Conservation (phyloP, 2,797 vertebrate genomes). For the Karalla daura region DNA sequence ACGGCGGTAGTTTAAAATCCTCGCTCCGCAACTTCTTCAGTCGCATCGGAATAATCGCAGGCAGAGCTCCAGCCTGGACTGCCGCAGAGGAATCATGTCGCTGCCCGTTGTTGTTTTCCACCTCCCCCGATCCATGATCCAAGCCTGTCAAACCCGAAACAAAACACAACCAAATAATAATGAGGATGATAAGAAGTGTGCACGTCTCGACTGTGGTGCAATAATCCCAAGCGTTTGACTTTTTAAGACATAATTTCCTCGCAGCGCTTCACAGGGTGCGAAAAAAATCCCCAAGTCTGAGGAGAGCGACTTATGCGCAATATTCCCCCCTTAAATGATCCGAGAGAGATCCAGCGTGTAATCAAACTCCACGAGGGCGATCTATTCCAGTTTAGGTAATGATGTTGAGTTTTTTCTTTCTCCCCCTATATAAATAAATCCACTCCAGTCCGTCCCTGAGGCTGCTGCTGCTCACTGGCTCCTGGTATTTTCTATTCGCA, state of each 20-base stretch:
- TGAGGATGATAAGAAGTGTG: too few species aligned
- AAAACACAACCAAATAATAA: constrained; percentile 45
- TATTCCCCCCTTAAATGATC: constrained; percentile 79
- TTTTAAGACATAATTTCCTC: constrained; percentile 75
- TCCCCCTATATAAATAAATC: too few species aligned
- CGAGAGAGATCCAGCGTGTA: constrained; percentile 68
- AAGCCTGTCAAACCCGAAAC: constrained; percentile 72
- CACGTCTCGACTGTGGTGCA: constrained; percentile 44
- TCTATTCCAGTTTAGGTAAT: constrained; percentile 69
- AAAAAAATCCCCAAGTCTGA: constrained; percentile 74
- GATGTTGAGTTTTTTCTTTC: constrained; percentile 78
- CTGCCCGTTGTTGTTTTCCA: constrained; percentile 82
- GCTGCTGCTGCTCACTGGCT: constrained; percentile 74
- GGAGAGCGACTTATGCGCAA: constrained; percentile 79
- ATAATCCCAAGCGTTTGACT: constrained; percentile 66
- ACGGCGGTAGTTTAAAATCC: constrained; percentile 70
- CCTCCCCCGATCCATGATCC: constrained; percentile 82
- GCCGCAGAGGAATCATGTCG: constrained; percentile 78
- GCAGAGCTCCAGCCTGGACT: constrained; percentile 53
- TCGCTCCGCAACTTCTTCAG: constrained; percentile 87
- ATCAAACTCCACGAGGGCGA: constrained; percentile 80
- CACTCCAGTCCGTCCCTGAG: constrained; percentile 75
- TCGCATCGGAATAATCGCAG: constrained; percentile 71
- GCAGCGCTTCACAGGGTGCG: constrained; percentile 56
- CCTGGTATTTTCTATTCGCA: constrained; percentile 80